A percentile compares a stretch with the other conserved stretches of the same genome.
These are phyloP conservation scores for Trichomalopsis sarcophagae DNA, from an alignment of 1,140 invertebrate species.

Conservation along the genomic window DNA sequence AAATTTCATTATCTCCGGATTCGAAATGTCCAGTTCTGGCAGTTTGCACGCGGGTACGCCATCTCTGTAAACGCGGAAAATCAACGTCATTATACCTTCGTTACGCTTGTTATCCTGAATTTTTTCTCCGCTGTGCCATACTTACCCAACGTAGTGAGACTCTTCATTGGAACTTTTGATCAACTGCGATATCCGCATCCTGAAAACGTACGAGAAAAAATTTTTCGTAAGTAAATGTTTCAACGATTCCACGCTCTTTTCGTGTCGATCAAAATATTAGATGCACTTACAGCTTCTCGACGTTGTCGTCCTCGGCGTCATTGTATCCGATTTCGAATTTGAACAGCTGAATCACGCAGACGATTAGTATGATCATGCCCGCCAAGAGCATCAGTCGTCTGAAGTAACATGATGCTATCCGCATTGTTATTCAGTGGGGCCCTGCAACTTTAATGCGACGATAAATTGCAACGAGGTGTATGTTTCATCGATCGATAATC, in stretches of 20 bases:
- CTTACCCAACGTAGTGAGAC: constrained; percentile 54
- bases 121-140: neutral
- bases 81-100: neutral
- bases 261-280: constrained; percentile 1
- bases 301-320: constrained; percentile 61
- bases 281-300: constrained; percentile 67
- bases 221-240: neutral
- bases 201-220: constrained; percentile 51
- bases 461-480: neutral
- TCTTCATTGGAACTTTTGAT: constrained; percentile 62
- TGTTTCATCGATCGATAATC: no score
- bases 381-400: constrained; percentile 60
- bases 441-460: neutral
- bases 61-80: constrained; percentile 53
- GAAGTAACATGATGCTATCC: constrained; percentile 62
- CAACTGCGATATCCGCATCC: constrained; percentile 62
- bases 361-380: constrained; percentile 59
- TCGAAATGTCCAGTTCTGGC: constrained; percentile 79
- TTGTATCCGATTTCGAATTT: constrained; percentile 59
- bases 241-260: neutral
- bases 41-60: constrained; percentile 76
- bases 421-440: constrained; percentile 57
- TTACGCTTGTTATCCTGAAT: neutral
- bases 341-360: constrained; percentile 64
- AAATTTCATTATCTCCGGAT: constrained; percentile 82